These are phyloP conservation scores for Heliconius hermathena DNA, from an alignment of 1,140 invertebrate species.

Conservation along the genomic window DNA sequence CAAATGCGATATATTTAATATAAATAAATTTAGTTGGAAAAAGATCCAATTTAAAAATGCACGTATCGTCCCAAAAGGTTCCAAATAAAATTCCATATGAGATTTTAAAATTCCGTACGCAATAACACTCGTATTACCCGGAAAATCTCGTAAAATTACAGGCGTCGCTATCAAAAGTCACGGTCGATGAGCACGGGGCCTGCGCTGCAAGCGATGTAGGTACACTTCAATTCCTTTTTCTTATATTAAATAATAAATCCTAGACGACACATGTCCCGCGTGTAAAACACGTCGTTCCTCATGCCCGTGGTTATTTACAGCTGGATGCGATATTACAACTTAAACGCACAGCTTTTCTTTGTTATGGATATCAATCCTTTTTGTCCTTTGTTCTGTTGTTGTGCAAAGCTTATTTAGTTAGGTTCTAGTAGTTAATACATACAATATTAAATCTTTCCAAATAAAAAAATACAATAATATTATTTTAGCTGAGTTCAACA, in stretches of 20 bases:
- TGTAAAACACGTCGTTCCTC: constrained; percentile 46
- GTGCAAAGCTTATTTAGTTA: background rate
- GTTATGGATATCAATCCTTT: background rate
- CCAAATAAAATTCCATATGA: background rate
- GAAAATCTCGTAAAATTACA: constrained; percentile 37
- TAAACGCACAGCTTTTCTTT: constrained; percentile 3
- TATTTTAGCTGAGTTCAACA: too few relatives aligned
- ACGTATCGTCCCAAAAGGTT: constrained; percentile 9
- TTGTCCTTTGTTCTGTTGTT: background rate
- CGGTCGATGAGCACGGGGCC: constrained; percentile 16
- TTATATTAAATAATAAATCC: constrained; percentile 57
- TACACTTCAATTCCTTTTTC: constrained; percentile 46
- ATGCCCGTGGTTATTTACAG: constrained; percentile 30
- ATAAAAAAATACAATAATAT: too few relatives aligned
- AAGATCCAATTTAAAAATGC: constrained; percentile 11
- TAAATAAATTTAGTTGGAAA: background rate
- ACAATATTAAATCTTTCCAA: too few relatives aligned
- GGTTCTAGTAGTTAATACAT: too few relatives aligned
- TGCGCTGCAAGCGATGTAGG: constrained; percentile 14
- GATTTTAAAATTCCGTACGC: constrained; percentile 17
- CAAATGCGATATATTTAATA: background rate
- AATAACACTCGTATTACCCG: constrained; percentile 18
- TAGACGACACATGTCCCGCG: constrained; percentile 46
- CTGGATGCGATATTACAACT: constrained; percentile 30
- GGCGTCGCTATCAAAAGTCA: constrained; percentile 28